Evolutionary conservation across 2,888 invertebrate species (phyloP).

Genomic region (Eudasyphora cyanicolor): DNA sequence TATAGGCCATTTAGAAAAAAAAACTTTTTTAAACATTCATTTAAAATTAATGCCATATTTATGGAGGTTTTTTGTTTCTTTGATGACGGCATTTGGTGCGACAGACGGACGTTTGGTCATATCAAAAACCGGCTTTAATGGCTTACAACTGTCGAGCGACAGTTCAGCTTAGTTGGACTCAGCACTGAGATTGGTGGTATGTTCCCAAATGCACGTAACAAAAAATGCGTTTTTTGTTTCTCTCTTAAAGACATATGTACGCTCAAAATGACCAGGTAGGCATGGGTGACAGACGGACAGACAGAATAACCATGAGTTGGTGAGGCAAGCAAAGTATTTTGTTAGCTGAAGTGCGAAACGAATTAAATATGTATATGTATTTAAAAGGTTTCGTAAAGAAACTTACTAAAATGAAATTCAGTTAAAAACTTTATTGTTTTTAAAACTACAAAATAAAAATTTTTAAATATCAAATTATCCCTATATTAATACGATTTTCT

Average conservation of each 20-base stretch:
- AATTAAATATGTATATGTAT: too few species aligned
- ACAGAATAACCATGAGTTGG: not conserved
- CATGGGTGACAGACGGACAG: not conserved
- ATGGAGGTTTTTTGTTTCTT: not conserved
- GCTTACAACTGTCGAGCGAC: not conserved
- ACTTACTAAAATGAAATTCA: too few species aligned
- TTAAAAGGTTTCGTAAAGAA: too few species aligned
- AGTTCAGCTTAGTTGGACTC: not conserved
- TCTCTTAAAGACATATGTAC: not conserved
- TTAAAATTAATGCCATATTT: constrained; percentile 2
- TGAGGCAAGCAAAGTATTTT: too few species aligned
- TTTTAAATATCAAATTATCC: too few species aligned
- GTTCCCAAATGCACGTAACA: constrained; percentile 35
- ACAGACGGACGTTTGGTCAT: not conserved
- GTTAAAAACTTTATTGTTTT: too few species aligned
- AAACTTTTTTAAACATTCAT: not conserved
- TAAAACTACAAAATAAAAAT: too few species aligned
- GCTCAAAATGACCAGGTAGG: not conserved
- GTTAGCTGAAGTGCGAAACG: constrained; percentile 12
- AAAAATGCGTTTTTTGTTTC: not conserved
- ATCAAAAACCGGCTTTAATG: constrained; percentile 37
- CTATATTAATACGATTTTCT: too few species aligned
- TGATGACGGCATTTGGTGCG: constrained; percentile 9
- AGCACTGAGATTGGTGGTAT: not conserved
- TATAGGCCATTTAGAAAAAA: not conserved